phyloP scores from a whole-genome alignment of 2,797 vertebrate species.

The Schizopygopsis pylzovi region DNA sequence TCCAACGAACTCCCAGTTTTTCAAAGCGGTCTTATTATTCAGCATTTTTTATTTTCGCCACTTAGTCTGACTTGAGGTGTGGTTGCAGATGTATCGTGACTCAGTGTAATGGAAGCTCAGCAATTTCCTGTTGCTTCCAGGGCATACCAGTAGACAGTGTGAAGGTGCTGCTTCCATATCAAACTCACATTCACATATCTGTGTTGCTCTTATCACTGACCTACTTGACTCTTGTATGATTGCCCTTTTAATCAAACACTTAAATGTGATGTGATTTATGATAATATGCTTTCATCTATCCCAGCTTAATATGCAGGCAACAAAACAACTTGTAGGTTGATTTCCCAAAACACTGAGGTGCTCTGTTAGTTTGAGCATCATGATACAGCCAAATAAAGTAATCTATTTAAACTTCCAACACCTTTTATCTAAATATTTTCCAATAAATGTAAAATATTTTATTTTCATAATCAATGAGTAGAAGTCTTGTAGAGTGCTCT shows the following conservation, averaged over 20 bases:
- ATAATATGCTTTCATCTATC: not conserved
- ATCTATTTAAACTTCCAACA: not conserved
- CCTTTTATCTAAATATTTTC: not conserved
- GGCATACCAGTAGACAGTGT: slow-evolving; percentile 36
- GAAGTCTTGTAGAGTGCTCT: not conserved
- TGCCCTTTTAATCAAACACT: slow-evolving; percentile 23
- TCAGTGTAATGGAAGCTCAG: slow-evolving; percentile 72
- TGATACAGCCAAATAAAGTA: not conserved
- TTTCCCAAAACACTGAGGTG: not conserved
- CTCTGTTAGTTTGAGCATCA: not conserved
- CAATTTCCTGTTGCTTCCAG: slow-evolving; percentile 67
- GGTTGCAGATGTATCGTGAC: slow-evolving; percentile 66
- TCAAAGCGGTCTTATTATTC: slow-evolving; percentile 26
- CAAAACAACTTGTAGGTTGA: not conserved
- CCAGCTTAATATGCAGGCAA: not conserved
- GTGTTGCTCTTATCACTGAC: slow-evolving; percentile 13
- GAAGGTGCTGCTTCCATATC: slow-evolving; percentile 48
- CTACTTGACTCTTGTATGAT: slow-evolving; percentile 1
- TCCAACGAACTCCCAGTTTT: not conserved
- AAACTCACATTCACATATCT: slow-evolving; percentile 13
- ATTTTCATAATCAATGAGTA: not conserved
- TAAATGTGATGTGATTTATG: not conserved
- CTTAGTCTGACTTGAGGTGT: slow-evolving; percentile 53
- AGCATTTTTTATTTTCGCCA: slow-evolving; percentile 20
- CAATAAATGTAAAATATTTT: not conserved